phyloP scores from a whole-genome alignment of 2,113 vertebrate species.

The Neotragus moschatus region DNA sequence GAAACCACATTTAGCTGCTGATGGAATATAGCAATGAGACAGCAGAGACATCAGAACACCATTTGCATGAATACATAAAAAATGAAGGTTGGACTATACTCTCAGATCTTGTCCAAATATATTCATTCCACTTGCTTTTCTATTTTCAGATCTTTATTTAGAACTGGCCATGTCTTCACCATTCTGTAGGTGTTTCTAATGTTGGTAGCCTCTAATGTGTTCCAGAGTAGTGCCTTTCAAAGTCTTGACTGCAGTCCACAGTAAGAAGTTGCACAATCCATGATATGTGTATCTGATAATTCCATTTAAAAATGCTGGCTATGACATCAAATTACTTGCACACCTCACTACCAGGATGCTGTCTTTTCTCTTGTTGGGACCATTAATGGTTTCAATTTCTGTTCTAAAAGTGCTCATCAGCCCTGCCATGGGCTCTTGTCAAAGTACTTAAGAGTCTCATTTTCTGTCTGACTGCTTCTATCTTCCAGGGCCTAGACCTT shows the following conservation, averaged over 20 bases:
- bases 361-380: neutral
- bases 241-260: neutral
- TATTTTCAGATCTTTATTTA: constrained; percentile 8
- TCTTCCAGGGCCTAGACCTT: neutral
- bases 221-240: neutral
- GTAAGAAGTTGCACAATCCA: neutral
- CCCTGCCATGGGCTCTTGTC: neutral
- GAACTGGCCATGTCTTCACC: neutral
- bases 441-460: neutral
- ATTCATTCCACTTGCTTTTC: neutral
- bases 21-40: neutral
- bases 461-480: neutral
- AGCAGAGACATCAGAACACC: neutral
- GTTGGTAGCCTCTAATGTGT: neutral
- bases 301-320: neutral
- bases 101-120: neutral
- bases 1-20: neutral
- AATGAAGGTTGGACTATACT: neutral
- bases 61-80: neutral
- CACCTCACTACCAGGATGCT: neutral
- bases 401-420: neutral
- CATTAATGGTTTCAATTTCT: neutral
- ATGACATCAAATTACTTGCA: neutral
- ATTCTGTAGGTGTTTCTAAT: neutral
- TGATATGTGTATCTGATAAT: neutral